A percentile compares a stretch with the other conserved stretches of the same genome.
Conservation (phyloP, 2,888 invertebrate genomes). For the Thumatha senex region DNA sequence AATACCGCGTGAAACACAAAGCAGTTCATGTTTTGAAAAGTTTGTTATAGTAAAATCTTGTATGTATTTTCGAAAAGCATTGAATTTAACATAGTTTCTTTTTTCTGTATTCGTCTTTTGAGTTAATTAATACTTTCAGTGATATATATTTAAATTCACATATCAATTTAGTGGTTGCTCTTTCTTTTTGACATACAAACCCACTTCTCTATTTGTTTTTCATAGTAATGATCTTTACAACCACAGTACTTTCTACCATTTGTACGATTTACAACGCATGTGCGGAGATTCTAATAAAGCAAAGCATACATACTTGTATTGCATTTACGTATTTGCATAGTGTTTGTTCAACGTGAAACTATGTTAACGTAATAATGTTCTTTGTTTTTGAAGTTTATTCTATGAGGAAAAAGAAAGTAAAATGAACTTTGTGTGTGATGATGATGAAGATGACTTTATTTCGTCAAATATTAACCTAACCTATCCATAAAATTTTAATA, state of each 20-base stretch:
- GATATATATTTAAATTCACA: background rate
- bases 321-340: slow-evolving; percentile 1
- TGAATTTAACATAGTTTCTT: no score
- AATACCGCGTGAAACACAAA: no score
- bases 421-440: no score
- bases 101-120: no score
- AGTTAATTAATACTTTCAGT: background rate
- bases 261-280: slow-evolving; percentile 5
- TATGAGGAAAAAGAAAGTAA: no score
- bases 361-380: slow-evolving; percentile 1
- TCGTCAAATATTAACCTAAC: no score
- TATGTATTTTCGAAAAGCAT: no score
- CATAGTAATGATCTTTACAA: background rate
- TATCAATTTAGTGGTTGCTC: background rate
- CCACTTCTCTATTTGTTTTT: background rate
- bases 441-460: no score
- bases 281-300: background rate
- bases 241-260: slow-evolving; percentile 3
- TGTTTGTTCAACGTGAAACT: background rate
- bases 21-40: no score
- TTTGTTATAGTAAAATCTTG: no score
- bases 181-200: background rate
- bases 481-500: no score
- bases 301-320: background rate
- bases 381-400: background rate